Evolutionary conservation across 2,113 vertebrate species (phyloP).

Genomic region (Prunella fulvescens): DNA sequence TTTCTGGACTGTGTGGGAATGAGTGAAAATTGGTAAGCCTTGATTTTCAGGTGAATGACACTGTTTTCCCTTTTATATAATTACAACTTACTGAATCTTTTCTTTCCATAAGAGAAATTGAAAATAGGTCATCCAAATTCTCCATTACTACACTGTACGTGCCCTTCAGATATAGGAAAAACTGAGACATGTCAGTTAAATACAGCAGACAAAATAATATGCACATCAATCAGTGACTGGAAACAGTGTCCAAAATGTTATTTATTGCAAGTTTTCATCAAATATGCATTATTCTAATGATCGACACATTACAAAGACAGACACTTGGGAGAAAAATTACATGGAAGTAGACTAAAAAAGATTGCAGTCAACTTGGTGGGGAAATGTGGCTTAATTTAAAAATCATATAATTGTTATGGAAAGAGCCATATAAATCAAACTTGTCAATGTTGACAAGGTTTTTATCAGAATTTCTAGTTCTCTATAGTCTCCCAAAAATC

Average conservation of each 20-base stretch:
- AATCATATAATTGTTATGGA: conserved; percentile 62
- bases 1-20: background rate
- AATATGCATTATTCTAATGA: conserved; percentile 72
- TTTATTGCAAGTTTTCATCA: conserved; percentile 72
- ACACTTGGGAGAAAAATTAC: conserved; percentile 62
- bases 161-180: background rate
- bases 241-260: conserved; percentile 62
- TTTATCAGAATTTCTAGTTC: conserved; percentile 17
- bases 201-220: conserved; percentile 62
- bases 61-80: background rate
- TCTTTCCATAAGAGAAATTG: conserved; percentile 30
- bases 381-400: conserved; percentile 57
- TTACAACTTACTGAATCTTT: conserved; percentile 1
- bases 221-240: conserved; percentile 56
- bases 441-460: conserved; percentile 53
- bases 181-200: conserved; percentile 36
- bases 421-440: conserved; percentile 66
- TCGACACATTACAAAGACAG: conserved; percentile 53
- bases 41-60: conserved; percentile 30
- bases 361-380: conserved; percentile 39
- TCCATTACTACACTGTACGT: background rate
- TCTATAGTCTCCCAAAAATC: background rate
- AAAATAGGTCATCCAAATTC: conserved; percentile 52
- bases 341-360: conserved; percentile 20
- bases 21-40: conserved; percentile 5